Evolutionary conservation across 2,797 vertebrate species (phyloP).

Genomic region (Crypturellus tataupa): DNA sequence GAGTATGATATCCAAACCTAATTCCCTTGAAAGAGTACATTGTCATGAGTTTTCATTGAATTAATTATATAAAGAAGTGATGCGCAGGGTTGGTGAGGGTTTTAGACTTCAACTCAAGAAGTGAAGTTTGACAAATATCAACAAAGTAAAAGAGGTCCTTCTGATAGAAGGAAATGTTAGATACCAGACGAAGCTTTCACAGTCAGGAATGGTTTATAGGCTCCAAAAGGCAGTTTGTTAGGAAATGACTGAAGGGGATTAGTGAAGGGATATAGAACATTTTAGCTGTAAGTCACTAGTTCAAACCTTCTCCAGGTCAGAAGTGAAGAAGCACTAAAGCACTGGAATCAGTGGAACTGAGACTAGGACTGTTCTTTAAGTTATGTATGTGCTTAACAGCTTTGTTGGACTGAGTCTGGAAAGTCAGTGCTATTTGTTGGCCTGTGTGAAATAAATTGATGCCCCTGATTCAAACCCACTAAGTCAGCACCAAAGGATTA

Average conservation of each 20-base stretch:
- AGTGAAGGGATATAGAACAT: slow-evolving; percentile 22
- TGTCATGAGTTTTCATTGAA: not conserved
- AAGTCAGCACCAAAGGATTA: slow-evolving; percentile 58
- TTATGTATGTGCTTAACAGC: slow-evolving; percentile 25
- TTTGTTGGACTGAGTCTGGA: slow-evolving; percentile 5
- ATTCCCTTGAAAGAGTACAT: not conserved
- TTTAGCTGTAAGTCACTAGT: slow-evolving; percentile 26
- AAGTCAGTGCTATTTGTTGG: slow-evolving; percentile 33
- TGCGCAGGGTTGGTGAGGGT: not conserved
- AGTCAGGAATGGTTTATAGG: not conserved
- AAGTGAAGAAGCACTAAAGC: not conserved
- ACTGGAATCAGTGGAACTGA: not conserved
- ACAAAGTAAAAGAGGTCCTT: not conserved
- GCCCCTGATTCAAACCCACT: not conserved
- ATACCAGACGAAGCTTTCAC: not conserved
- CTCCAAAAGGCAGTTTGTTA: slow-evolving; percentile 29
- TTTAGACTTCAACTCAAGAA: not conserved
- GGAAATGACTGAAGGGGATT: not conserved
- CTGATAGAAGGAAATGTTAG: not conserved
- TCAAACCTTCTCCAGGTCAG: slow-evolving; percentile 21
- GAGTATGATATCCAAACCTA: not conserved
- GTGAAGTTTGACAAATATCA: not conserved
- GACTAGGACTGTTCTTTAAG: not conserved
- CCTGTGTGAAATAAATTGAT: not conserved
- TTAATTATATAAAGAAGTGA: not conserved